These are phyloP conservation scores for Pterocles orientalis DNA, from an alignment of 2,113 vertebrate genomes.

Conservation along the genomic window DNA sequence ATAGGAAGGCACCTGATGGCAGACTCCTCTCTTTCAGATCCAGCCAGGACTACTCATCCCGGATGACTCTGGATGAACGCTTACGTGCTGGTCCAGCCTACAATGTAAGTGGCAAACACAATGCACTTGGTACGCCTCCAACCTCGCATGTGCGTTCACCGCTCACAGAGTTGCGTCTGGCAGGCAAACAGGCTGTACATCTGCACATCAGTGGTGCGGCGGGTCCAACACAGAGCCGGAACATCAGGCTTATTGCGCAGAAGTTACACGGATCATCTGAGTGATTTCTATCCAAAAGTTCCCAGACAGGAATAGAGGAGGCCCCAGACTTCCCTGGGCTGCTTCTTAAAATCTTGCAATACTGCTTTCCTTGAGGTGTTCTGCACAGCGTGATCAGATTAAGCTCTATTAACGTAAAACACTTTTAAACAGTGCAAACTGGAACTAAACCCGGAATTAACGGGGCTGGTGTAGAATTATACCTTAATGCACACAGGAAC, in stretches of 20 bases:
- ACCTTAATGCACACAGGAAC: slow-evolving; percentile 50
- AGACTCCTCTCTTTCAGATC: not conserved
- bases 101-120: not conserved
- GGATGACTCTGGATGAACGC: not conserved
- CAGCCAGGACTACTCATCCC: not conserved
- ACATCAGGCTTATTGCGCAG: not conserved
- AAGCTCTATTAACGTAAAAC: not conserved
- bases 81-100: not conserved
- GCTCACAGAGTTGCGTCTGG: not conserved
- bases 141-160: fast-evolving
- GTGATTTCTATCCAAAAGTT: slow-evolving; percentile 26
- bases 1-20: not conserved
- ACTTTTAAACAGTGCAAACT: not conserved
- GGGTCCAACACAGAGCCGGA: not conserved
- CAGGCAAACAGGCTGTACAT: not conserved
- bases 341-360: not conserved
- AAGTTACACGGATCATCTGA: not conserved
- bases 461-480: slow-evolving; percentile 32
- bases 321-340: not conserved
- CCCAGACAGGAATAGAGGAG: not conserved
- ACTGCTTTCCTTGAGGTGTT: slow-evolving; percentile 2
- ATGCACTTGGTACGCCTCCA: not conserved
- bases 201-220: not conserved
- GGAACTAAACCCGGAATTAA: slow-evolving; percentile 32
- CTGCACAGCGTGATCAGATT: not conserved